phyloP scores from a whole-genome alignment of 2,888 invertebrate species.

The Podotricha telesiphe region DNA sequence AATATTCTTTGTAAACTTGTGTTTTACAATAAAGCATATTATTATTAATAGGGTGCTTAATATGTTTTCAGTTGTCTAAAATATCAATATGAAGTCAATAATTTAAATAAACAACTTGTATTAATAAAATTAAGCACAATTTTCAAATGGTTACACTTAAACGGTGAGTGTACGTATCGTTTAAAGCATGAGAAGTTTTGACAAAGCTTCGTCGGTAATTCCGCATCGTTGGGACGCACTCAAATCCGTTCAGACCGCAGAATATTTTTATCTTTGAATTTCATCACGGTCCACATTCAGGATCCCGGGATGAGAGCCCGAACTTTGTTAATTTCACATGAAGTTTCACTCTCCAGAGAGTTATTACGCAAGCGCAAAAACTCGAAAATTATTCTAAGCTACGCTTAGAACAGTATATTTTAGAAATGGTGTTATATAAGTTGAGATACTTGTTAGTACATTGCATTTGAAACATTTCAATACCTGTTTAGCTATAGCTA shows the following conservation, averaged over 20 bases:
- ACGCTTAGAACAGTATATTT: slow-evolving; percentile 18
- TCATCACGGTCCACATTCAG: slow-evolving; percentile 73
- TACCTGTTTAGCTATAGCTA: no score
- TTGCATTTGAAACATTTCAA: no score
- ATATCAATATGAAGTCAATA: not conserved
- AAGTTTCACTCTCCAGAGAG: slow-evolving; percentile 71
- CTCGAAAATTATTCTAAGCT: slow-evolving; percentile 39
- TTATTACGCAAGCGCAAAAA: slow-evolving; percentile 62
- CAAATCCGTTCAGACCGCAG: slow-evolving; percentile 36
- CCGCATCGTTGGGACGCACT: slow-evolving; percentile 26
- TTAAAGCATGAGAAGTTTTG: slow-evolving; percentile 27
- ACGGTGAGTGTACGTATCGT: slow-evolving; percentile 22
- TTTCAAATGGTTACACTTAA: slow-evolving; percentile 5
- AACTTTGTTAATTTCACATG: slow-evolving; percentile 80
- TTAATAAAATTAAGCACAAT: not conserved
- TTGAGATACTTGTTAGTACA: not conserved
- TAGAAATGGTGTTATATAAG: slow-evolving; percentile 6
- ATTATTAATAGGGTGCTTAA: no score
- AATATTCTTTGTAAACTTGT: no score
- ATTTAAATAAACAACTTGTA: not conserved
- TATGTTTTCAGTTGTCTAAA: no score
- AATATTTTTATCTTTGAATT: slow-evolving; percentile 75
- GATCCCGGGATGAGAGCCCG: slow-evolving; percentile 61
- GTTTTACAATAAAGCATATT: no score
- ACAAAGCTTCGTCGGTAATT: slow-evolving; percentile 37